Evolutionary conservation across 92 coral and sea anemone genomes (phyloP), one percentile per base, ranked within the genome.

Genomic region (Scolanthus callimorphus): DNA sequence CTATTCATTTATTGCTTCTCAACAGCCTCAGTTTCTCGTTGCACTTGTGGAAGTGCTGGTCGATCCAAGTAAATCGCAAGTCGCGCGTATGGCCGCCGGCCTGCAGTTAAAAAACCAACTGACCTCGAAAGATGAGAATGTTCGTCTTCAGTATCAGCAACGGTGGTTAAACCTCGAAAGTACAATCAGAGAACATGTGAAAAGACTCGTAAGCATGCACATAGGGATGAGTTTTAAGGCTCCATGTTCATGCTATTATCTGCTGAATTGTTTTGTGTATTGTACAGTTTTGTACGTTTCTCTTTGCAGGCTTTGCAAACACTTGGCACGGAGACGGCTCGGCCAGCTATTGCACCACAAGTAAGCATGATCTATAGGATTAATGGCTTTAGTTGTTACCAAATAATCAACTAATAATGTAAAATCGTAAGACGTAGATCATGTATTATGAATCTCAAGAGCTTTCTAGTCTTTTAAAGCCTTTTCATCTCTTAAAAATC

Each of bases 1-100:
- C n/a, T n/a, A n/a, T n/a, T n/a, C n/a, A n/a, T n/a, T n/a, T n/a
- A n/a, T n/a, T n/a, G n/a, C n/a, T n/a, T 47, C 69, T 61, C 51
- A 3, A 29, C 53, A 94, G 99, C 96, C 99, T 50, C 85, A 88
- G 80, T 94, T 88, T 65, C 49, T 94, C 20, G 85, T 81, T 27
- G 99, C 94, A 31, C 62, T 94, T 46, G 90, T 84, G 27, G 65
- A 47, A 60, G 96, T 70, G 41, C 69, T 94, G 11, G 84, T 64
- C 3, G 83, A 88, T 88, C 76, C 74, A 43, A 62, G 73, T 13
- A 94, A 85, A 59, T 80, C 94, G 29, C 90, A 80, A 46, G 96
- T 94, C 46, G 95, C 96, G 54, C 80, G 99, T 26, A 94, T 94
- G 99, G 99, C 99, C 17, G 99, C 94, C 3, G 99, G 96, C 8